Percentiles rank a stretch among this genome's conserved stretches.
These are phyloP conservation scores for Tenthredo livida DNA, from an alignment of 2,888 invertebrate genomes.

Conservation along the genomic window DNA sequence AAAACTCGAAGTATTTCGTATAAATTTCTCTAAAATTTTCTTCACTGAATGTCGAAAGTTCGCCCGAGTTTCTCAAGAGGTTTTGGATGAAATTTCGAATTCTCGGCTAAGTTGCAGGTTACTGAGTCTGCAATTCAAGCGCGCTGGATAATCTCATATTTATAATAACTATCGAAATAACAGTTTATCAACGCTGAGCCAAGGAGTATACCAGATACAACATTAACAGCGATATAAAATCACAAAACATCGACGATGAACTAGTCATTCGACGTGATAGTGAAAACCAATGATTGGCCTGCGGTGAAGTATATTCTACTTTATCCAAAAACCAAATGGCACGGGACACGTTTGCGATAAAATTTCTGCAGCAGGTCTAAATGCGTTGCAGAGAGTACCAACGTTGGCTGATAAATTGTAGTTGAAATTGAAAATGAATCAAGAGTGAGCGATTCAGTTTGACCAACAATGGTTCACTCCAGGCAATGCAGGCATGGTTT, in stretches of 20 bases:
- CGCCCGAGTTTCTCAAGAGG: background rate
- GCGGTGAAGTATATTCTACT: background rate
- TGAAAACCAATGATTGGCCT: background rate
- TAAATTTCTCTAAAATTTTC: background rate
- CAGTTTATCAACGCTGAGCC: background rate
- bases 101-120: background rate
- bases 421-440: background rate
- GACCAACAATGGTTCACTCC: background rate
- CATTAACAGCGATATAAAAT: background rate
- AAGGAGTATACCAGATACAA: background rate
- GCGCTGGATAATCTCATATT: background rate
- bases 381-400: background rate
- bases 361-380: background rate
- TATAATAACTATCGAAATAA: background rate
- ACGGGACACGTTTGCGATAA: background rate
- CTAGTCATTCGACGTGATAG: background rate
- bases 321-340: background rate
- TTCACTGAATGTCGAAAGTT: background rate
- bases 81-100: background rate
- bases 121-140: background rate
- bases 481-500: background rate
- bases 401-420: background rate
- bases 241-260: background rate
- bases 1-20: background rate
- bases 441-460: background rate